These are phyloP conservation scores for Eulemur coronatus DNA, from an alignment of 2,797 vertebrate genomes.

Conservation along the genomic window DNA sequence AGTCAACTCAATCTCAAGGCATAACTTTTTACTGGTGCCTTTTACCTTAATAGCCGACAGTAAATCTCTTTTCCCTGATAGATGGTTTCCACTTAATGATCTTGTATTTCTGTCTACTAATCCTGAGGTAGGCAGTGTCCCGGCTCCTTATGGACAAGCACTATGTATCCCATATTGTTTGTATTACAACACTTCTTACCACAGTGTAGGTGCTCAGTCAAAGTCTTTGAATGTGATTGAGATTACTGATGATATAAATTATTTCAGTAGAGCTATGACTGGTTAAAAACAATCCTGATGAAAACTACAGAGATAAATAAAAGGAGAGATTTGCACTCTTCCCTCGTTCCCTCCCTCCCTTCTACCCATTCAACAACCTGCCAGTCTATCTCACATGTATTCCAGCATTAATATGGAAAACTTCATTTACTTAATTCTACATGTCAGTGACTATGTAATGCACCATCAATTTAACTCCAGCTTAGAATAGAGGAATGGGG, in stretches of 20 bases:
- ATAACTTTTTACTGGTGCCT: not conserved
- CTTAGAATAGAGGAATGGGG: not conserved
- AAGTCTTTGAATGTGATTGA: not conserved
- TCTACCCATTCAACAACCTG: not conserved
- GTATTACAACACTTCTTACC: not conserved
- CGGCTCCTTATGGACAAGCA: not conserved
- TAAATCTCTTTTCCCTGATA: not conserved
- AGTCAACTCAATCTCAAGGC: not conserved
- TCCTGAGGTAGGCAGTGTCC: not conserved
- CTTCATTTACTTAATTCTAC: not conserved
- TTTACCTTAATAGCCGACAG: not conserved
- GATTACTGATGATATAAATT: not conserved
- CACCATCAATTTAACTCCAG: not conserved
- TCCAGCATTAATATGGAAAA: not conserved
- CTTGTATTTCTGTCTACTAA: not conserved
- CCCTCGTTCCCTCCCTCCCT: not conserved
- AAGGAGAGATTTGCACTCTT: not conserved
- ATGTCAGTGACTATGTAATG: not conserved
- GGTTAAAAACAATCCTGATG: not conserved
- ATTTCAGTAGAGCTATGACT: not conserved
- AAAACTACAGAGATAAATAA: not conserved
- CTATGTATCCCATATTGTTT: not conserved
- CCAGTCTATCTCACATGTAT: not conserved
- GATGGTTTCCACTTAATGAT: too few relatives aligned
- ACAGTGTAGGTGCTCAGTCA: not conserved